Percentiles rank a stretch among this genome's conserved stretches.
These are phyloP conservation scores for Cylindroiulus punctatus DNA, from an alignment of 2,888 invertebrate species.

Conservation along the genomic window DNA sequence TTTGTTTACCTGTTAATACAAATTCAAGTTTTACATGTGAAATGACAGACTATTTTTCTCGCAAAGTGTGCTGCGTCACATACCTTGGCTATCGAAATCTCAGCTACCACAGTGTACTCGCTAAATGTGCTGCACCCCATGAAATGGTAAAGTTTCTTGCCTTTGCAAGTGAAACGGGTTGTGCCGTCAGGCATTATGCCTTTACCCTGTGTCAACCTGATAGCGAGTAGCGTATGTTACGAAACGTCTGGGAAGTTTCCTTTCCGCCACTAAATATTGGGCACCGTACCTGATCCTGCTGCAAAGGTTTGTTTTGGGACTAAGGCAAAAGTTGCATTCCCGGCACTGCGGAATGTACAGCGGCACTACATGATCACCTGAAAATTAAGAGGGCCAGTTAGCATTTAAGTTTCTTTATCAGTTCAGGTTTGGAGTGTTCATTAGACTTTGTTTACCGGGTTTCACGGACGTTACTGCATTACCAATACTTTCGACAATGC, in stretches of 20 bases:
- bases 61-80: neutral
- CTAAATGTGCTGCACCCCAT: slow-evolving; percentile 98
- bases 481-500: slow-evolving; percentile 96
- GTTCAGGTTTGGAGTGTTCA: neutral
- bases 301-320: slow-evolving; percentile 96
- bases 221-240: neutral
- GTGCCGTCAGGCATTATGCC: slow-evolving; percentile 95
- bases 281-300: slow-evolving; percentile 76
- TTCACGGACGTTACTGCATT: slow-evolving; percentile 87
- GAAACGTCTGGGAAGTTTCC: neutral
- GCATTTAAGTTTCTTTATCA: neutral
- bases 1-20: slow-evolving; percentile 73
- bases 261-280: neutral
- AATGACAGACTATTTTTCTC: neutral
- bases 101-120: slow-evolving; percentile 93
- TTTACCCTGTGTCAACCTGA: slow-evolving; percentile 73
- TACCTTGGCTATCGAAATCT: slow-evolving; percentile 95
- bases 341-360: slow-evolving; percentile 96
- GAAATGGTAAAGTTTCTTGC: slow-evolving; percentile 83
- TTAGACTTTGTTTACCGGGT: slow-evolving; percentile 70
- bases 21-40: too few species aligned
- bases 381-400: neutral
- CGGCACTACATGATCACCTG: slow-evolving; percentile 96
- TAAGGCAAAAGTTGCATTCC: slow-evolving; percentile 95
- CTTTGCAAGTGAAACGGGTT: slow-evolving; percentile 83